Evolutionary conservation across 2,797 vertebrate genomes (phyloP), one percentile per base, ranked within the genome.

Genomic region (Dryobates pubescens): DNA sequence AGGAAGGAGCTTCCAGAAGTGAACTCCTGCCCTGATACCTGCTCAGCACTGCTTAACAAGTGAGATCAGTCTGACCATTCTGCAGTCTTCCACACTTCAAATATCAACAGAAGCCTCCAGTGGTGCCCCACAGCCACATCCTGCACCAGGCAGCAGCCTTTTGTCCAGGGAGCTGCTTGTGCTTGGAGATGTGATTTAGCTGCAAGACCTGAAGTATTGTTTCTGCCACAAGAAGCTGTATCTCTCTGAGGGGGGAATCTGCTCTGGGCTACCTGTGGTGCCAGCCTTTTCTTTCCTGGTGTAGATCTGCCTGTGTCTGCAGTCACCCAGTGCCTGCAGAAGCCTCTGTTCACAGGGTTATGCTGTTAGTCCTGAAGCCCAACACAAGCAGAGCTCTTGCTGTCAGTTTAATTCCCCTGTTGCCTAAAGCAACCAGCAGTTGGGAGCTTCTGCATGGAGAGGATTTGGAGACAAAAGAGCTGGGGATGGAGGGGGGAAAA

Each of bases 41-140:
- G 16, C 18, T 20, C 0, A 1, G 29, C 0, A 1, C 29, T 49
- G 43, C 26, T 36, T 75, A 63, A 23, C 43, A 17, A 36, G 38
- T 5, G 62, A 73, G 23, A 43, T 43, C 26, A 73, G 43, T 51
- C 10, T 15, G 32, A 26, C 32, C 0, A 0, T 43, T 69, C 19
- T 51, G 24, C 67, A 29, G 4, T 26, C 47, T 65, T 32, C 41
- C 68, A 62, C 6, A 5, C 17, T 32, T 47, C 15, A 7, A 7
- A 22, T 17, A 10, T 36, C 0, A 0, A 15, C 32, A 58, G 17
- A 62, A 67, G n/a, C 17, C 2, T 9, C 30, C 0, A 2, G 27
- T 10, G 4, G 24, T 10, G 13, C 26, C 49, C 30, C 3, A 1
- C 30, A 34, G 54, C 36, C 29, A 17, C 23, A 22, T 13, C 18